A percentile compares a stretch with the other conserved stretches of the same genome.
Conservation (phyloP, 2,797 vertebrate genomes). For the Eidolon dupreanum region DNA sequence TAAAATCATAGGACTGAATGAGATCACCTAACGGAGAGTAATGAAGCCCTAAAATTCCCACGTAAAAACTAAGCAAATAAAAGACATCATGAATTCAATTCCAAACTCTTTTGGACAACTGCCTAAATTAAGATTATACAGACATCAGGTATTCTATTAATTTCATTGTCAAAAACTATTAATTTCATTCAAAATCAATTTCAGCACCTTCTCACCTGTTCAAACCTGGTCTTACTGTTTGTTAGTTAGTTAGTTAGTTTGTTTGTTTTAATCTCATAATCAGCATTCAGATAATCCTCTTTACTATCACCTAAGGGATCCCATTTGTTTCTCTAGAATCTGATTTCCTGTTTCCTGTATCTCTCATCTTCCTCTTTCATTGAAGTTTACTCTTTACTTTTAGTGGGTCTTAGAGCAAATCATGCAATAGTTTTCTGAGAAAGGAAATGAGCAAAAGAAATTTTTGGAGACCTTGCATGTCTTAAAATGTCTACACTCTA, state of each 20-base stretch:
- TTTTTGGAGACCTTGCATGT: not conserved
- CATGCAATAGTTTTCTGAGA: not conserved
- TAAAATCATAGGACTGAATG: not conserved
- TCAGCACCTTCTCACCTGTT: not conserved
- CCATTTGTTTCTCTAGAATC: not conserved
- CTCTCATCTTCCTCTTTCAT: not conserved
- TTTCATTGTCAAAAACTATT: not conserved
- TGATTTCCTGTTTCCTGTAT: not conserved
- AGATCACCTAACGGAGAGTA: not conserved
- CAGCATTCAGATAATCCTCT: not conserved
- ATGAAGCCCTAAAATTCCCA: not conserved
- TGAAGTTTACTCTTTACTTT: not conserved
- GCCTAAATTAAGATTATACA: not conserved
- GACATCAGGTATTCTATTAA: not conserved
- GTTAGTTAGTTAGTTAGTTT: no score
- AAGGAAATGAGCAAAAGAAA: not conserved
- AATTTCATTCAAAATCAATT: no score
- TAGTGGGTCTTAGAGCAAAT: not conserved
- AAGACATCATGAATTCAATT: not conserved
- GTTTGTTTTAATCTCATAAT: not conserved
- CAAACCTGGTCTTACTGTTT: not conserved
- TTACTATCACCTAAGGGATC: not conserved
- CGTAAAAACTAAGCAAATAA: not conserved
- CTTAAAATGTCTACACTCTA: not conserved
- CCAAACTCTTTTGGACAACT: not conserved